Base-by-base conservation (phyloP, 1,140 invertebrate genomes). In the Drosophila tristis region DNA sequence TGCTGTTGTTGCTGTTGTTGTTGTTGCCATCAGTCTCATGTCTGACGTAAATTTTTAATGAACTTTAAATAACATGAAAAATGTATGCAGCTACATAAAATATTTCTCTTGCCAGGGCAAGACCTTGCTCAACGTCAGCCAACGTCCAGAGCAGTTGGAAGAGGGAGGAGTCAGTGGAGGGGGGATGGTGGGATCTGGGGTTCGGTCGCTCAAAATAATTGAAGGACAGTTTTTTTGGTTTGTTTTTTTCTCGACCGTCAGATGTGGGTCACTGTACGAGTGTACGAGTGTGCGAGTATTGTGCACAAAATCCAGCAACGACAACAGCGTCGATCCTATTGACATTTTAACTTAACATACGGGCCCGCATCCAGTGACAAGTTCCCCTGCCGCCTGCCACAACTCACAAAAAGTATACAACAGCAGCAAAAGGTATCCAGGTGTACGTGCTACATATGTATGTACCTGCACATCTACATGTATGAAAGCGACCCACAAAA, bases 41-140 rank as follows among this genome's bases (percentile, higher is more conserved):
- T 51, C 43, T 51, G 43, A n/a, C 64, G 59, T 71, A 48, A 26
- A 78, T 71, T 57, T 78, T 78, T 80, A 80, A 85, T 85, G 77
- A 86, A 80, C 81, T 80, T 85, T 80, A 81, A 85, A 70, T 86
- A 78, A 85, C 73, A 74, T 80, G 51, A 61, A 81, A 77, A 81
- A 78, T 87, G 35, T 71, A 74, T 67, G 45, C 43, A 29, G 35
- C 44, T 23, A 58, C 57, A 77, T 77, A 62, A 61, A 60, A 59
- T 74, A 86, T 79, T 75, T 66, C 62, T 56, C 29, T 25, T 54
- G 43, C 43, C 23, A 49, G 42, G 39, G 35, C 54, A 44, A 13
- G 8, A 48, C 55, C 65, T 59, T 26, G 35, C 43, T 57, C 59
- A 61, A 77, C 63, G 68, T 65, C 75, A 71, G 43, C 50, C n/a